phyloP scores from a whole-genome alignment of 1,140 invertebrate genomes.

The Holotrichia oblita region DNA sequence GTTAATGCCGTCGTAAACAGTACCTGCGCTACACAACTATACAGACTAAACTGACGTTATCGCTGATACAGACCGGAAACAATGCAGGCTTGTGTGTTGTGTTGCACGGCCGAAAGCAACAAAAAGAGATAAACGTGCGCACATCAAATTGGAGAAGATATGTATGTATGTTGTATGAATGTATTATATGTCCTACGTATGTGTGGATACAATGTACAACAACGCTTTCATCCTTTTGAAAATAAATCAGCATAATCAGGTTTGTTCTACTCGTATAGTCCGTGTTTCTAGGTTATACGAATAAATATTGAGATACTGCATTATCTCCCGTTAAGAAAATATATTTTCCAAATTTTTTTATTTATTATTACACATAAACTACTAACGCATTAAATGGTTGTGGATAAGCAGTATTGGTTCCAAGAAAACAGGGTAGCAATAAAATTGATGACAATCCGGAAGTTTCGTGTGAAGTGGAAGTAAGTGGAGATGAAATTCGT shows the following conservation, averaged over 20 bases:
- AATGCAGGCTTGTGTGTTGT: background rate
- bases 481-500: too few species aligned
- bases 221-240: background rate
- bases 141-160: conserved; percentile 18
- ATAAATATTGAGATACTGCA: too few species aligned
- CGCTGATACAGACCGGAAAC: background rate
- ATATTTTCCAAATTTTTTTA: too few species aligned
- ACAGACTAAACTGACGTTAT: conserved; percentile 10
- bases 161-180: background rate
- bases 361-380: too few species aligned
- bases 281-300: background rate
- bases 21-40: conserved; percentile 9
- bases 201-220: background rate
- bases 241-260: conserved; percentile 22
- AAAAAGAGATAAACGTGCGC: background rate
- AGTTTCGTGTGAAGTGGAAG: too few species aligned
- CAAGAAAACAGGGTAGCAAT: too few species aligned
- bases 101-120: background rate
- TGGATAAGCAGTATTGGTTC: too few species aligned
- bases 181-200: background rate
- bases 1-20: conserved; percentile 31
- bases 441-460: too few species aligned
- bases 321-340: too few species aligned
- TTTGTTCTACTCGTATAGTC: background rate
- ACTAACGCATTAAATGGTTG: too few species aligned